A percentile compares a stretch with the other conserved stretches of the same genome.
These are phyloP conservation scores for Arctopsyche grandis DNA, from an alignment of 1,140 invertebrate species.

Conservation along the genomic window DNA sequence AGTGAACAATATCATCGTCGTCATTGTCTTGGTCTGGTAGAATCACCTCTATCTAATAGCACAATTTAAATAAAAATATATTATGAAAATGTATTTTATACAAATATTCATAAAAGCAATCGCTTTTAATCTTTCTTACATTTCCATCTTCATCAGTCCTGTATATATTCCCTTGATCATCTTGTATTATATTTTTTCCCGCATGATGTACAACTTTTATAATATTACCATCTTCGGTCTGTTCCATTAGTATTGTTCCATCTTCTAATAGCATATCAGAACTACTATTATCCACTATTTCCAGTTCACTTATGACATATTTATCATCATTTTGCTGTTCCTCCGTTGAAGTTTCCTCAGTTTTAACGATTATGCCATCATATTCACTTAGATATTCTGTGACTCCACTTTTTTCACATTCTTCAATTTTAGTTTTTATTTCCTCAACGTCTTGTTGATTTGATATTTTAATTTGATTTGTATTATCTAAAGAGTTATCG, in stretches of 20 bases:
- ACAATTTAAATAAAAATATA: not conserved
- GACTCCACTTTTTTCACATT: not conserved
- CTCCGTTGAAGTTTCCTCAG: not conserved
- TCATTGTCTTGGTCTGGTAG: constrained; percentile 39
- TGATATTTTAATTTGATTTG: not conserved
- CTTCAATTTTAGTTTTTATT: not conserved
- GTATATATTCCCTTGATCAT: constrained; percentile 56
- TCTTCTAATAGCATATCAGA: constrained; percentile 46
- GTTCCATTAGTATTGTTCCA: constrained; percentile 48
- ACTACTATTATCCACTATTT: constrained; percentile 42
- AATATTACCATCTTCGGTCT: constrained; percentile 49
- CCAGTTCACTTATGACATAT: constrained; percentile 47
- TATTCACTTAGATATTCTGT: constrained; percentile 33
- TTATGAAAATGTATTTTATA: not conserved
- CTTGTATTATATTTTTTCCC: constrained; percentile 54
- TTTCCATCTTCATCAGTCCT: constrained; percentile 50
- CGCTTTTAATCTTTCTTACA: constrained; percentile 39
- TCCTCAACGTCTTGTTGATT: not conserved
- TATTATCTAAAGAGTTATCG: constrained; percentile 33
- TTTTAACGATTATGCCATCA: constrained; percentile 32
- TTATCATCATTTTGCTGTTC: constrained; percentile 2
- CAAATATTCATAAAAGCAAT: constrained; percentile 34
- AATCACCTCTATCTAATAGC: constrained; percentile 37
- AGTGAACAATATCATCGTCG: constrained; percentile 56
- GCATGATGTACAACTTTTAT: constrained; percentile 41